phyloP scores from a whole-genome alignment of 2,888 invertebrate species.

The Xestia xanthographa region DNA sequence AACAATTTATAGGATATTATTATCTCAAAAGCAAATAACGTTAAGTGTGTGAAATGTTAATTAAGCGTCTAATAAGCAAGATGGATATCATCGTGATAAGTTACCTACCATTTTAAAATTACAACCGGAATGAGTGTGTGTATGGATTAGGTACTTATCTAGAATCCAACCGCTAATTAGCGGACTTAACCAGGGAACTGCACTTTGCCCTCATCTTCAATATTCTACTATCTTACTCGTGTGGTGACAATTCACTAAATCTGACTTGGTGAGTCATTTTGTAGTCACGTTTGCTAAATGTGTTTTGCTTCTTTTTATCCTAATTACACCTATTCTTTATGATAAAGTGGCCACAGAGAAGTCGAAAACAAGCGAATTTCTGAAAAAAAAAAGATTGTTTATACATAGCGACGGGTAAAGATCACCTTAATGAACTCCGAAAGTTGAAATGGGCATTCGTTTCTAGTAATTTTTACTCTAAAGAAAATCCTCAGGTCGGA shows the following conservation, averaged over 20 bases:
- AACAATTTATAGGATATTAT: slow-evolving; percentile 1
- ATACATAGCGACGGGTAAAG: neutral
- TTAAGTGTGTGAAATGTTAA: neutral
- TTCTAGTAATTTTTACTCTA: neutral
- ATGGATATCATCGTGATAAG: neutral
- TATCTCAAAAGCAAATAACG: slow-evolving; percentile 9
- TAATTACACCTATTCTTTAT: neutral
- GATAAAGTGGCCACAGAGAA: neutral
- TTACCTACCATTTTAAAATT: slow-evolving; percentile 17
- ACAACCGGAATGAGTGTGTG: neutral
- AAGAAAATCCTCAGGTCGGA: neutral
- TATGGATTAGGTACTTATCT: neutral
- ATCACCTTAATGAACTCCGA: neutral
- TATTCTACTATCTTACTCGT: neutral
- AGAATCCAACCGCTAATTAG: neutral
- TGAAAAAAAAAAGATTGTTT: neutral
- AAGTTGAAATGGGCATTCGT: neutral
- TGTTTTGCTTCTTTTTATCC: slow-evolving; percentile 21
- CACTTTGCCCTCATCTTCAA: slow-evolving; percentile 18
- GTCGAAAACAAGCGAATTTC: neutral
- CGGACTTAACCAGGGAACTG: neutral
- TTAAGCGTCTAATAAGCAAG: neutral
- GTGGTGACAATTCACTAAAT: slow-evolving; percentile 25
- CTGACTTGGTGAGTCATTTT: slow-evolving; percentile 15
- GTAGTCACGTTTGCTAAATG: slow-evolving; percentile 9